Evolutionary conservation across 2,888 invertebrate species (phyloP).

Genomic region (Eupithecia centaureata): DNA sequence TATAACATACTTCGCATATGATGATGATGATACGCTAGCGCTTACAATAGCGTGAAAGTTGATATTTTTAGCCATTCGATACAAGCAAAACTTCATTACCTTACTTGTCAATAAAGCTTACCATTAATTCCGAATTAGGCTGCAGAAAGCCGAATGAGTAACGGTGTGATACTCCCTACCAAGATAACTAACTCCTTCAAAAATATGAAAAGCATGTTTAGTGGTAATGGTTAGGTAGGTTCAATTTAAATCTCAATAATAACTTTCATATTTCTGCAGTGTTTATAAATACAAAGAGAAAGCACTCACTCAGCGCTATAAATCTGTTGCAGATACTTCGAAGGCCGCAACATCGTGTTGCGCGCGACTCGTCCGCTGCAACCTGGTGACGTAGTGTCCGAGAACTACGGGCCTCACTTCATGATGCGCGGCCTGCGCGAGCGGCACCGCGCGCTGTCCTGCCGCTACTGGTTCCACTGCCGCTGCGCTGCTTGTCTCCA

Average conservation of each 20-base stretch:
- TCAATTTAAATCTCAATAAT: too few relatives aligned
- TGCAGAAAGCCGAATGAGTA: not conserved
- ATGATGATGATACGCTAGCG: too few relatives aligned
- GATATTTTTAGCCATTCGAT: not conserved
- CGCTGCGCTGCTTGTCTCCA: constrained; percentile 88
- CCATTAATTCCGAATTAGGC: not conserved
- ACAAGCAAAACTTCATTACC: not conserved
- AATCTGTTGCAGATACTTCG: constrained; percentile 85
- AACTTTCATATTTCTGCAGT: too few relatives aligned
- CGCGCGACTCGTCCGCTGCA: constrained; percentile 86
- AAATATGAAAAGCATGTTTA: too few relatives aligned
- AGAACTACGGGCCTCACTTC: constrained; percentile 94
- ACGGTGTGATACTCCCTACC: too few relatives aligned
- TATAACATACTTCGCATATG: not conserved
- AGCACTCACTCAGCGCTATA: not conserved
- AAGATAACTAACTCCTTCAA: too few relatives aligned
- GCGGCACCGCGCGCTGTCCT: constrained; percentile 86
- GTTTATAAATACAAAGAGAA: not conserved
- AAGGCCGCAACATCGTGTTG: constrained; percentile 88
- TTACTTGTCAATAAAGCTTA: not conserved
- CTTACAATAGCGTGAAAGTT: not conserved
- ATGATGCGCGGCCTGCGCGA: constrained; percentile 76
- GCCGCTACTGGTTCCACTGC: constrained; percentile 92
- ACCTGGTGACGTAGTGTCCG: constrained; percentile 88
- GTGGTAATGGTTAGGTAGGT: too few relatives aligned